Conservation (phyloP, 2,888 invertebrate genomes). For the Exocentrus adspersus region DNA sequence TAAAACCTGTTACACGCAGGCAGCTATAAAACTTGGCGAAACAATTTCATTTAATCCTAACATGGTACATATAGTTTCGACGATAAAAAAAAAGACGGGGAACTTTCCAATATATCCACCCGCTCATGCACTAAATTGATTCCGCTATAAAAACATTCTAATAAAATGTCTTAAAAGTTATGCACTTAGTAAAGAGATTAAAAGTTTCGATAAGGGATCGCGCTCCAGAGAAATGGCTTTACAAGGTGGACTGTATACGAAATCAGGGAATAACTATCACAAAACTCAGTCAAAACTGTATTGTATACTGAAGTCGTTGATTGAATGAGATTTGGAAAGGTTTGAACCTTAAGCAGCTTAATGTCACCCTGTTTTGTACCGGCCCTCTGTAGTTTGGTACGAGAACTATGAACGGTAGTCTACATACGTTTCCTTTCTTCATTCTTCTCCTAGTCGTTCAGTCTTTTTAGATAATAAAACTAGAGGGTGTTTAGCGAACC, state of each 20-base stretch:
- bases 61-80: constrained; percentile 38
- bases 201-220: constrained; percentile 50
- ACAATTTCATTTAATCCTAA: constrained; percentile 38
- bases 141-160: constrained; percentile 50
- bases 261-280: too few species aligned
- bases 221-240: constrained; percentile 49
- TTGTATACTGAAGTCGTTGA: too few species aligned
- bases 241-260: constrained; percentile 33
- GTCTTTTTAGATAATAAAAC: too few species aligned
- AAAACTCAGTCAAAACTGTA: too few species aligned
- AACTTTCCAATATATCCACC: constrained; percentile 49
- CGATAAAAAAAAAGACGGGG: constrained; percentile 44
- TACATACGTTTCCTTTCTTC: too few species aligned
- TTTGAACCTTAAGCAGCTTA: too few species aligned
- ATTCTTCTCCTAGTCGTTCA: too few species aligned
- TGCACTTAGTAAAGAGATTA: constrained; percentile 54
- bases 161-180: constrained; percentile 52
- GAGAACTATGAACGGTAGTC: too few species aligned
- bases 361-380: too few species aligned
- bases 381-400: too few species aligned
- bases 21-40: constrained; percentile 38
- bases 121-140: constrained; percentile 53
- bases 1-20: constrained; percentile 34
- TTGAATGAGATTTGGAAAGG: too few species aligned
- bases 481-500: too few species aligned